Percentiles rank a stretch among this genome's conserved stretches.
phyloP scores from a whole-genome alignment of 2,113 vertebrate species.

The Larimichthys polyactis region DNA sequence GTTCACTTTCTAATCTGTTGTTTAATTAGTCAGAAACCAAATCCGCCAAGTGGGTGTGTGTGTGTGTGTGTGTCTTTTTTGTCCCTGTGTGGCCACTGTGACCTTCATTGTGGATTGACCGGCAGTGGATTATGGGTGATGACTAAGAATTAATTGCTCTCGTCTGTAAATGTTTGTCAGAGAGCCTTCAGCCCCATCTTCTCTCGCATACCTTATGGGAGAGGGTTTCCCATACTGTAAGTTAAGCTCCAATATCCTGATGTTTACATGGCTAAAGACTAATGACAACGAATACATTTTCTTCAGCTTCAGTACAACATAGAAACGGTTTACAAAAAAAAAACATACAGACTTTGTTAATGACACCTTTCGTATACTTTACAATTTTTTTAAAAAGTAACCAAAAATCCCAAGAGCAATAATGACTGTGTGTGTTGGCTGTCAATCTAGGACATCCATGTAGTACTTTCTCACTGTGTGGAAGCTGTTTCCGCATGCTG shows the following conservation, averaged over 20 bases:
- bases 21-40: constrained; percentile 28
- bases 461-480: not conserved
- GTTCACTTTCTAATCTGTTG: constrained; percentile 4
- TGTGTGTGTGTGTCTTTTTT: not conserved
- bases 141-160: constrained; percentile 36
- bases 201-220: not conserved
- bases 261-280: not conserved
- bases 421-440: not conserved
- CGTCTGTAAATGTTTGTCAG: constrained; percentile 40
- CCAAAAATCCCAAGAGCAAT: not conserved
- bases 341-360: not conserved
- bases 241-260: constrained; percentile 9
- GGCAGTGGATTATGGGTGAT: constrained; percentile 37
- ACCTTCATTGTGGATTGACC: constrained; percentile 9
- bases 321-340: not conserved
- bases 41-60: not conserved
- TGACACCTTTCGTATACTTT: not conserved
- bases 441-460: not conserved
- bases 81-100: constrained; percentile 4
- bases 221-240: not conserved
- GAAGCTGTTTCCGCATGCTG: not conserved
- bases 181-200: not conserved
- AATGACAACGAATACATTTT: not conserved
- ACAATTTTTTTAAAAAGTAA: not conserved
- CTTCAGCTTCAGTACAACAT: not conserved